Evolutionary conservation across 2,797 vertebrate genomes (phyloP).

Genomic region (Synaphobranchus kaupii): DNA sequence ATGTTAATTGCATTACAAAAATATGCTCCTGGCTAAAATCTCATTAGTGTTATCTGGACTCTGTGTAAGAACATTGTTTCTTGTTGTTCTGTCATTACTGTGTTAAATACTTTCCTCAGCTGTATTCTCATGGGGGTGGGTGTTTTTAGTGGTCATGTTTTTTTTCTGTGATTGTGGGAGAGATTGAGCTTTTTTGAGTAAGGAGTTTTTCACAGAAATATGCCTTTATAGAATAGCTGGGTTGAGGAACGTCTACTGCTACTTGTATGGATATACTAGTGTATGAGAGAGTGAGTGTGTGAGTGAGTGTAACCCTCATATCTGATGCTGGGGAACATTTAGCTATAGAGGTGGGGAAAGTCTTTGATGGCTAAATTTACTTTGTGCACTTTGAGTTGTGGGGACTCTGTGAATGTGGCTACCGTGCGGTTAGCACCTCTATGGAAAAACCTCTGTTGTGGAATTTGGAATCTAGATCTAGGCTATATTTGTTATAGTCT

Average conservation of each 20-base stretch:
- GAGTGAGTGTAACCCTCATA: background rate
- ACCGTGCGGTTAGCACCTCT: background rate
- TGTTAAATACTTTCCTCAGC: background rate
- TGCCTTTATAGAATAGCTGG: too few species aligned
- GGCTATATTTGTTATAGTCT: background rate
- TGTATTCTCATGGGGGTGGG: background rate
- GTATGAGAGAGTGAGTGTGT: background rate
- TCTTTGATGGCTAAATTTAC: background rate
- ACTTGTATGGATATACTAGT: background rate
- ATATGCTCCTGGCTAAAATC: conserved; percentile 32
- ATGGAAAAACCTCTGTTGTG: background rate
- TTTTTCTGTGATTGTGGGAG: background rate
- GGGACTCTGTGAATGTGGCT: background rate
- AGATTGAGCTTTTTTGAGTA: too few species aligned
- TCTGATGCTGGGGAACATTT: background rate
- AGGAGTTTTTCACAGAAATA: too few species aligned
- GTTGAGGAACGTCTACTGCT: background rate
- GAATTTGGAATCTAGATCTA: background rate
- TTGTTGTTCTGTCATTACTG: background rate
- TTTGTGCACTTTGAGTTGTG: background rate
- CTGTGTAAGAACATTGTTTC: conserved; percentile 23
- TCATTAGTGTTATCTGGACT: conserved; percentile 38
- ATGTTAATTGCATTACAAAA: conserved; percentile 38
- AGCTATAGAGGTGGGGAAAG: background rate
- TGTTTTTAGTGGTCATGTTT: background rate